Base-by-base conservation (phyloP, 1,140 invertebrate species). In the Drosophila teissieri region DNA sequence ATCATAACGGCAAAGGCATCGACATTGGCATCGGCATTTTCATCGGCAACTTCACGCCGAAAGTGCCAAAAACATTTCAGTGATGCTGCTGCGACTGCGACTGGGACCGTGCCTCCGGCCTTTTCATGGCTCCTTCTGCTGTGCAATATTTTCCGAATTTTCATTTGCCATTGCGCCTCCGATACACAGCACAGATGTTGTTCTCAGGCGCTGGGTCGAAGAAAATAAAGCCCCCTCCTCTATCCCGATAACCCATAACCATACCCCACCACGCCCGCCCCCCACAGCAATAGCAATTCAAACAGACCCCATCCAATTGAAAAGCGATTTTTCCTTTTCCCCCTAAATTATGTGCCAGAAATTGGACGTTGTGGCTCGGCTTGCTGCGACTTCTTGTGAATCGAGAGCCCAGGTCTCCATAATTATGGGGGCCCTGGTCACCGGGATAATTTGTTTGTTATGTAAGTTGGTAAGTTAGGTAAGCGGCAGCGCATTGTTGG, bases 111-210 rank as follows among this genome's bases (percentile, higher is more conserved):
- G 44, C 62, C 61, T 64, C 40, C 34, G 45, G 36, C 55, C 45
- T 53, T 39, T 36, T 37, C 17, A 24, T 51, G 24, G 54, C 15
- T 48, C 58, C 55, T 65, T 40, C 82, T 78, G 83, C 72, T 82
- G 60, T 84, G 84, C 80, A 89, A 89, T 89, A 89, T 89, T 89
- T 89, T 89, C 89, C 84, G 60, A 89, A 89, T 89, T 85, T 85
- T 85, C 82, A 81, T 78, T 85, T 85, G 78, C 60, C 62, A 62
- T 56, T 72, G 62, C 81, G 73, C 72, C 73, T 64, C 44, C 56
- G 60, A 84, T 84, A 80, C 81, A 80, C 58, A 80, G 70, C 81
- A 42, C 81, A 85, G 81, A 85, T 85, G 81, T 80, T 85, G 81
- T 78, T 61, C 46, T 31, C 45, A 12, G 60, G 48, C 48, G 40